A percentile compares a stretch with the other conserved stretches of the same genome.
phyloP scores from a whole-genome alignment of 2,888 invertebrate species.

The Augiades crinisus region DNA sequence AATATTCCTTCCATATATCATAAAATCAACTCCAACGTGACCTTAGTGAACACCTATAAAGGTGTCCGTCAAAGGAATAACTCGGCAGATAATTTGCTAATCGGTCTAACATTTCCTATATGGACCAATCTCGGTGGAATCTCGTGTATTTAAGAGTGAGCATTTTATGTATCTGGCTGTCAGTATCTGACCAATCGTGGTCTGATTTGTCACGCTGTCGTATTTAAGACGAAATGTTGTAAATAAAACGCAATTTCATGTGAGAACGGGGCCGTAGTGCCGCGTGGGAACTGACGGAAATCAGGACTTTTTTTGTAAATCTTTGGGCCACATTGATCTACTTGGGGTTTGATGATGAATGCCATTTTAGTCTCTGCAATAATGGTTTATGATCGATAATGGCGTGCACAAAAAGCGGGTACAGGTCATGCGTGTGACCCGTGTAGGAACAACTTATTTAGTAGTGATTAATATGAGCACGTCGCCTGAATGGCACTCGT shows the following conservation, averaged over 20 bases:
- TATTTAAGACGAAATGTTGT: conserved; percentile 55
- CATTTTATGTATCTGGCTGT: conserved; percentile 46
- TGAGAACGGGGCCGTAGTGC: conserved; percentile 66
- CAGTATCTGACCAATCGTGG: conserved; percentile 56
- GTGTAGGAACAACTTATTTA: conserved; percentile 25
- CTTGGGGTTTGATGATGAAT: conserved; percentile 8
- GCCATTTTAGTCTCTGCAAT: conserved; percentile 20
- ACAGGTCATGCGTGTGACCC: conserved; percentile 24
- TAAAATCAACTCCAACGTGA: background rate
- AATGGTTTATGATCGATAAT: conserved; percentile 19
- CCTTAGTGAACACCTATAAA: background rate
- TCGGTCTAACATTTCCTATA: conserved; percentile 50
- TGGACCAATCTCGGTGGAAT: conserved; percentile 57
- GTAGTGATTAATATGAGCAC: conserved; percentile 13
- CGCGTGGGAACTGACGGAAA: conserved; percentile 67
- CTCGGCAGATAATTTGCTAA: conserved; percentile 42
- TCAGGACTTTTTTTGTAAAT: conserved; percentile 53
- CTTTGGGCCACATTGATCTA: conserved; percentile 19
- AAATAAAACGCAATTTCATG: conserved; percentile 57
- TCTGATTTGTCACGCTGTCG: conserved; percentile 62
- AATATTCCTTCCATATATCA: background rate
- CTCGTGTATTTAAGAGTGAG: conserved; percentile 53
- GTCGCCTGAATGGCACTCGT: conserved; percentile 7
- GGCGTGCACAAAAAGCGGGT: conserved; percentile 12
- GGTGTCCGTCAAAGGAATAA: background rate